Evolutionary conservation across 2,888 invertebrate genomes (phyloP).

Genomic region (Caenorhabditis parvicauda): DNA sequence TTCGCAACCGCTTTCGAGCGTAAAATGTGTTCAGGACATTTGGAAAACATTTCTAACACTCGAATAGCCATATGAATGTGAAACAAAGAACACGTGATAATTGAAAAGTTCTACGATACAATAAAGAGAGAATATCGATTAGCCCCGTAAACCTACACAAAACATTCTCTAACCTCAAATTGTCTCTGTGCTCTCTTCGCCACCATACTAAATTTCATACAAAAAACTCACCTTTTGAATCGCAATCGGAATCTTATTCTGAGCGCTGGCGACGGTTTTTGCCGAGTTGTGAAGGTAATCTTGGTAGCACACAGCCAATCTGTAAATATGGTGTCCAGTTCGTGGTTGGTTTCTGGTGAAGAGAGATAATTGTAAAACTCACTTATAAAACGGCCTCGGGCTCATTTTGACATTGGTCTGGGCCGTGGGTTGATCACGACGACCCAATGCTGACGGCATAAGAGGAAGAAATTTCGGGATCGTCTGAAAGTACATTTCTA

Average conservation of each 20-base stretch:
- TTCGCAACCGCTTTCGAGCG: no score
- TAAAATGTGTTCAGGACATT: no score
- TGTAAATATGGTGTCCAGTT: no score
- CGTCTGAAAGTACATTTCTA: slow-evolving; percentile 25
- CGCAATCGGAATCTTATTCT: slow-evolving; percentile 29
- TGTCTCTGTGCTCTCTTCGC: no score
- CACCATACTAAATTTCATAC: no score
- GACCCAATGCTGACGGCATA: slow-evolving; percentile 33
- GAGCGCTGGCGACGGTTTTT: slow-evolving; percentile 35
- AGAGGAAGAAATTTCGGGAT: slow-evolving; percentile 48
- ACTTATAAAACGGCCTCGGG: slow-evolving; percentile 30
- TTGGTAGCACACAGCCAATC: slow-evolving; percentile 48
- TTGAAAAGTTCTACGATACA: no score
- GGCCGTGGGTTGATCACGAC: slow-evolving; percentile 12
- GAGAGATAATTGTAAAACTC: neutral
- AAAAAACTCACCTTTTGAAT: slow-evolving; percentile 45
- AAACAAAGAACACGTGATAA: no score
- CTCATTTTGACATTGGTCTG: slow-evolving; percentile 19
- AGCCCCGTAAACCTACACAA: no score
- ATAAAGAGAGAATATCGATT: no score
- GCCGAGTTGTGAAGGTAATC: slow-evolving; percentile 45
- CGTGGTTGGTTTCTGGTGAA: neutral
- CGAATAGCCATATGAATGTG: no score
- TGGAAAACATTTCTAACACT: no score
- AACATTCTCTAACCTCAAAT: no score